Base-by-base conservation (phyloP, 2,888 invertebrate species). In the Vesta saturnalis region DNA sequence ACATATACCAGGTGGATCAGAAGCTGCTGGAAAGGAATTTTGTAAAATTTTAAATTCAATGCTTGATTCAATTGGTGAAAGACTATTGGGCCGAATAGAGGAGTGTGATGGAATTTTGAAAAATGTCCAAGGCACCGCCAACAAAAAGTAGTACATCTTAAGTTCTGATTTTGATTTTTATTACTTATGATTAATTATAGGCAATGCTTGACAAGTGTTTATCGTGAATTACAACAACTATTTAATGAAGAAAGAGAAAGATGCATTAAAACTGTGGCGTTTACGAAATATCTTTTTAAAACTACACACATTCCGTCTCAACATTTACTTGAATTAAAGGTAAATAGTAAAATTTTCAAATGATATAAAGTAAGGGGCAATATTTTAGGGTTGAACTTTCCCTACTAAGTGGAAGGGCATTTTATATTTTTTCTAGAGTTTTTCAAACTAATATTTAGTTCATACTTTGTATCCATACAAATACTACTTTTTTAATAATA, bases 171-270 rank as follows among this genome's bases (percentile, higher is more conserved):
- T 30, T 18, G 6, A 15, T 54, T 16, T 3, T 18, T n/a, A n/a
- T n/a, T 12, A 18, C 12, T 54, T 54, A 15, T 14, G 3, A 6
- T 59, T 65, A 73, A 63, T 82, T 84, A 52, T 76, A 89, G 89
- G 75, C 87, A 87, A 76, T 85, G 85, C 67, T 81, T 89, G 70
- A 87, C 90, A 79, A 84, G 84, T 30, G 87, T 93, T 64, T 94
- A 94, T 72, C 90, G 96, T 39, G 90, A 91, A 77, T 89, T 94
- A 78, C 96, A 96, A 84, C 87, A 89, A 62, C 85, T 94, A 74
- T 94, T 94, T 82, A 91, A 92, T 30, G 87, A 91, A 75, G 92
- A 92, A 78, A 88, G 94, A 12, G 95, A 95, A 81, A 89, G 92
- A 74, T 89, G 92, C 65, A 87, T 94, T 60, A 94, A 94, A 81